A percentile compares a stretch with the other conserved stretches of the same genome.
Evolutionary conservation across 1,140 invertebrate species (phyloP).

Genomic region (Halesus radiatus): DNA sequence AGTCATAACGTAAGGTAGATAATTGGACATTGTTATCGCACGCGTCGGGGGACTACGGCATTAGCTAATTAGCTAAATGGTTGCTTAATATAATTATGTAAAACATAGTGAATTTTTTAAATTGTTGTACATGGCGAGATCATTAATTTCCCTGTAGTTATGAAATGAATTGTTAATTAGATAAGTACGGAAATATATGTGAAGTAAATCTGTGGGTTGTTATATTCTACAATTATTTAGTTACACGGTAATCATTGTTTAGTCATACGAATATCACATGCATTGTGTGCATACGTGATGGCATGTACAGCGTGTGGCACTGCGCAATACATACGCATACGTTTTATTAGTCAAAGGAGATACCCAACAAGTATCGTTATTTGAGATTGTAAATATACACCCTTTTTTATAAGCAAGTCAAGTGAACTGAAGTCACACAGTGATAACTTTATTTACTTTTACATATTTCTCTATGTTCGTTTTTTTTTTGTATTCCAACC

Average conservation of each 20-base stretch:
- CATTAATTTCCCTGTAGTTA: conserved; percentile 32
- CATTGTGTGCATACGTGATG: neutral
- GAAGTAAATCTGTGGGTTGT: conserved; percentile 41
- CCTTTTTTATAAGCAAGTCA: neutral
- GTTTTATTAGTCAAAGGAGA: conserved; percentile 8
- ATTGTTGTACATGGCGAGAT: conserved; percentile 34
- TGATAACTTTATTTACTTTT: conserved; percentile 23
- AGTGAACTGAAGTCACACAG: conserved; percentile 6
- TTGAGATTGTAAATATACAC: conserved; percentile 17
- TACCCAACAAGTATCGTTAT: neutral
- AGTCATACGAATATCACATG: conserved; percentile 17
- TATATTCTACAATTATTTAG: conserved; percentile 43
- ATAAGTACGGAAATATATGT: conserved; percentile 39
- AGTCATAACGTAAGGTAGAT: conserved; percentile 32
- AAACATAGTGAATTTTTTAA: conserved; percentile 46
- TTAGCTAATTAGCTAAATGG: conserved; percentile 47
- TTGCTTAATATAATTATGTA: conserved; percentile 46
- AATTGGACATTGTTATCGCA: conserved; percentile 46
- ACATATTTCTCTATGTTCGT: too few relatives aligned
- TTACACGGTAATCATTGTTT: conserved; percentile 33
- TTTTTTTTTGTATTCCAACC: too few relatives aligned
- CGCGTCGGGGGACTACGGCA: conserved; percentile 40
- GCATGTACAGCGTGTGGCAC: neutral
- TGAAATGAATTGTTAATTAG: conserved; percentile 43
- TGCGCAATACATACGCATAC: neutral